A percentile compares a stretch with the other conserved stretches of the same genome.
These are phyloP conservation scores for Caenorhabditis latens DNA, from an alignment of 1,140 invertebrate genomes.

Conservation along the genomic window DNA sequence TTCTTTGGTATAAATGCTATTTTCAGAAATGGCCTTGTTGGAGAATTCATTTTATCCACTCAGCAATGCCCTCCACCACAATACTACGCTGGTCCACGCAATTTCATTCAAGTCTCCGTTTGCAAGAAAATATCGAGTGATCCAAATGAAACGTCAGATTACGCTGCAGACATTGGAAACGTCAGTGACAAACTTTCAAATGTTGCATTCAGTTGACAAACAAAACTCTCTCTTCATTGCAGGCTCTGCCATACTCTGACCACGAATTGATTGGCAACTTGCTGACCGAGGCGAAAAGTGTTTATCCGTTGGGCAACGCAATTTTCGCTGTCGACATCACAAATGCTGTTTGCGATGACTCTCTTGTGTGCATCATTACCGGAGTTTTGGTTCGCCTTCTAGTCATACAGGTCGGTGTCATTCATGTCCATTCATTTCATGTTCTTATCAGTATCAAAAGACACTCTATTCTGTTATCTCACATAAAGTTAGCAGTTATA, in stretches of 20 bases:
- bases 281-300: slow-evolving; percentile 45
- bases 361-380: slow-evolving; percentile 57
- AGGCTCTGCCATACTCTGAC: slow-evolving; percentile 58
- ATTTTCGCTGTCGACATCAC: slow-evolving; percentile 47
- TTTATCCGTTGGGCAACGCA: slow-evolving; percentile 57
- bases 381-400: slow-evolving; percentile 55
- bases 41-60: slow-evolving; percentile 34
- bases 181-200: slow-evolving; percentile 47
- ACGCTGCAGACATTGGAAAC: slow-evolving; percentile 55
- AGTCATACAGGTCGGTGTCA: slow-evolving; percentile 48
- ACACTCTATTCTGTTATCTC: slow-evolving; percentile 1
- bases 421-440: background rate
- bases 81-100: slow-evolving; percentile 48
- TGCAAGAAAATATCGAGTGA: slow-evolving; percentile 54
- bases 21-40: slow-evolving; percentile 35
- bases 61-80: slow-evolving; percentile 23
- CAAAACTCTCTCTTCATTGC: background rate
- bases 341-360: slow-evolving; percentile 46
- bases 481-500: slow-evolving; percentile 1
- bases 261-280: slow-evolving; percentile 56
- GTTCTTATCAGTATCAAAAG: background rate
- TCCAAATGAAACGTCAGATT: slow-evolving; percentile 38
- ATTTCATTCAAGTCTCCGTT: slow-evolving; percentile 60
- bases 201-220: slow-evolving; percentile 21
- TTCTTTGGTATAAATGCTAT: no score